Conservation (phyloP, 2,797 vertebrate genomes). For the Eurystomus glaucurus region DNA sequence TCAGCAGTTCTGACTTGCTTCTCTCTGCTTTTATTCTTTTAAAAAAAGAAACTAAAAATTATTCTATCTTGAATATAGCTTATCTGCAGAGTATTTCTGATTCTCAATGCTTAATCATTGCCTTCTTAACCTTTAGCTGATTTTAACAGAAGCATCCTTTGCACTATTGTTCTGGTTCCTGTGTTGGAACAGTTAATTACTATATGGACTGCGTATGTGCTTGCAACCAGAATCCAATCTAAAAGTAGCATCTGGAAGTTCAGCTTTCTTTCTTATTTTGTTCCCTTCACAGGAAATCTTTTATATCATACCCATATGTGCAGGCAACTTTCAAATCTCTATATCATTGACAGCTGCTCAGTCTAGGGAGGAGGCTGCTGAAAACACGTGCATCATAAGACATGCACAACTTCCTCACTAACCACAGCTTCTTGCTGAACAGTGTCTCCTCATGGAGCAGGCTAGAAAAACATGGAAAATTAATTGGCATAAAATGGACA, state of each 20-base stretch:
- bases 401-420: not conserved
- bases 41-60: not conserved
- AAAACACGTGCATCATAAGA: not conserved
- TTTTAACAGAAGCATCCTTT: slow-evolving; percentile 1
- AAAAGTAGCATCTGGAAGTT: slow-evolving; percentile 34
- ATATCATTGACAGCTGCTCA: not conserved
- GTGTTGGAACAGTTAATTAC: not conserved
- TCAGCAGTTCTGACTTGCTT: not conserved
- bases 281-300: slow-evolving; percentile 4
- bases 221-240: not conserved
- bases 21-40: not conserved
- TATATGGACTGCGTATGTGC: not conserved
- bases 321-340: slow-evolving; percentile 10
- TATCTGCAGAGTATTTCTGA: not conserved
- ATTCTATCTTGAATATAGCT: not conserved
- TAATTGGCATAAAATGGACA: not conserved
- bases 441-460: not conserved
- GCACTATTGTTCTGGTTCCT: not conserved
- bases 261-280: not conserved
- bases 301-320: not conserved
- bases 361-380: not conserved
- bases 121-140: not conserved
- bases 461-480: not conserved
- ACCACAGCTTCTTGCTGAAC: slow-evolving; percentile 1
- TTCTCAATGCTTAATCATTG: not conserved